Percentiles rank a stretch among this genome's conserved stretches.
Conservation (phyloP, 2,797 vertebrate genomes). For the Serranus cabrilla region DNA sequence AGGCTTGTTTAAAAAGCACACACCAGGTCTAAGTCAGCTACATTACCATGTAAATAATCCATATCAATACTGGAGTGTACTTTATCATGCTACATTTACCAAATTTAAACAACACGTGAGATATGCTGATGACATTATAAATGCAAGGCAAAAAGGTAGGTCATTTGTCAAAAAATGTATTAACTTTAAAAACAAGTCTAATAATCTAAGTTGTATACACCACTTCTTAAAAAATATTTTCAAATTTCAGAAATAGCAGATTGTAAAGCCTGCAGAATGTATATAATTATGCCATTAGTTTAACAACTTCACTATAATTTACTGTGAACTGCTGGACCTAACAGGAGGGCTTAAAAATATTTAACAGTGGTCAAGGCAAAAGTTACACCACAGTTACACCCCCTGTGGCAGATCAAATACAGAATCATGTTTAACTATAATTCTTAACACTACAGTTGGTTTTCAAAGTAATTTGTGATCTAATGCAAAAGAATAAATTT, state of each 20-base stretch:
- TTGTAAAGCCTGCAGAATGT: slow-evolving; percentile 16
- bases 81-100: slow-evolving; percentile 32
- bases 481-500: slow-evolving; percentile 11
- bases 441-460: slow-evolving; percentile 9
- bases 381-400: slow-evolving; percentile 49
- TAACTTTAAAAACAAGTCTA: slow-evolving; percentile 17
- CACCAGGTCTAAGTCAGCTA: slow-evolving; percentile 9
- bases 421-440: slow-evolving; percentile 28
- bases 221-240: slow-evolving; percentile 39
- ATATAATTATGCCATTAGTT: slow-evolving; percentile 21
- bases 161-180: neutral
- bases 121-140: slow-evolving; percentile 11
- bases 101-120: slow-evolving; percentile 14
- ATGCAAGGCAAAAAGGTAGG: slow-evolving; percentile 3
- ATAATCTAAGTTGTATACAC: slow-evolving; percentile 50
- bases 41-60: slow-evolving; percentile 13
- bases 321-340: slow-evolving; percentile 14
- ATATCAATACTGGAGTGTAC: slow-evolving; percentile 25
- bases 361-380: slow-evolving; percentile 30
- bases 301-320: slow-evolving; percentile 51
- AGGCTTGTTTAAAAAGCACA: slow-evolving; percentile 44
- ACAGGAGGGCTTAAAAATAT: slow-evolving; percentile 24
- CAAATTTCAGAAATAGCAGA: slow-evolving; percentile 27
- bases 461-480: slow-evolving; percentile 15
- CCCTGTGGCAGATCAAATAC: slow-evolving; percentile 43